phyloP scores from a whole-genome alignment of 2,888 invertebrate genomes.

The Biston betularia region DNA sequence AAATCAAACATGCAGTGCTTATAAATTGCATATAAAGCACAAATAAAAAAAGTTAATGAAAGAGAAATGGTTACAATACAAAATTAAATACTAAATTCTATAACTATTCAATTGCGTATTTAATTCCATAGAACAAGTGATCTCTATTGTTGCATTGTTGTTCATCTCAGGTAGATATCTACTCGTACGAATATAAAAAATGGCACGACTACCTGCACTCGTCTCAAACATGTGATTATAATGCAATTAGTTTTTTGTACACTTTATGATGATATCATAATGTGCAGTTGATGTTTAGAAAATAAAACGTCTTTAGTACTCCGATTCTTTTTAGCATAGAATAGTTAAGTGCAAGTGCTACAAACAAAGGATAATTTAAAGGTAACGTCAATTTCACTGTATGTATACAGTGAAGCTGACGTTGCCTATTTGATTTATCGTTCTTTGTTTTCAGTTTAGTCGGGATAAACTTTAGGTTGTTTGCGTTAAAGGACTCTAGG shows the following conservation, averaged over 20 bases:
- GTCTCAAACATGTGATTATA: conserved; percentile 28
- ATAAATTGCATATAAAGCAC: conserved; percentile 19
- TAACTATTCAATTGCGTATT: conserved; percentile 14
- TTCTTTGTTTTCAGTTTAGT: conserved; percentile 32
- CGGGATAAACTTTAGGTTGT: conserved; percentile 29
- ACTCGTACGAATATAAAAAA: conserved; percentile 14
- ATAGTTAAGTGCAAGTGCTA: conserved; percentile 2
- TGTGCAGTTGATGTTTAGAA: conserved; percentile 4
- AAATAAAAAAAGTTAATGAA: conserved; percentile 10
- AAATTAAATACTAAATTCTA: conserved; percentile 1
- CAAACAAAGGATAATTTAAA: conserved; percentile 1
- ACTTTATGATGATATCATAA: conserved; percentile 13
- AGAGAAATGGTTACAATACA: conserved; percentile 4
- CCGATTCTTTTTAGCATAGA: neutral
- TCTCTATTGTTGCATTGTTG: conserved; percentile 24
- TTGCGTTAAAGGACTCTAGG: conserved; percentile 32
- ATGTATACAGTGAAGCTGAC: conserved; percentile 8
- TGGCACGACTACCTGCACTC: conserved; percentile 25
- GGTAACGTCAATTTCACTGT: neutral
- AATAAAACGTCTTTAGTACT: conserved; percentile 4
- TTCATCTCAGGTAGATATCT: conserved; percentile 23
- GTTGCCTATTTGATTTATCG: conserved; percentile 25
- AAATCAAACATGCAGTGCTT: conserved; percentile 48
- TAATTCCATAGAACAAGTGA: conserved; percentile 16
- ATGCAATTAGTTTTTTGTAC: conserved; percentile 26